Evolutionary conservation across 2,113 vertebrate genomes (phyloP).

Genomic region (Campylorhamphus procurvoides): DNA sequence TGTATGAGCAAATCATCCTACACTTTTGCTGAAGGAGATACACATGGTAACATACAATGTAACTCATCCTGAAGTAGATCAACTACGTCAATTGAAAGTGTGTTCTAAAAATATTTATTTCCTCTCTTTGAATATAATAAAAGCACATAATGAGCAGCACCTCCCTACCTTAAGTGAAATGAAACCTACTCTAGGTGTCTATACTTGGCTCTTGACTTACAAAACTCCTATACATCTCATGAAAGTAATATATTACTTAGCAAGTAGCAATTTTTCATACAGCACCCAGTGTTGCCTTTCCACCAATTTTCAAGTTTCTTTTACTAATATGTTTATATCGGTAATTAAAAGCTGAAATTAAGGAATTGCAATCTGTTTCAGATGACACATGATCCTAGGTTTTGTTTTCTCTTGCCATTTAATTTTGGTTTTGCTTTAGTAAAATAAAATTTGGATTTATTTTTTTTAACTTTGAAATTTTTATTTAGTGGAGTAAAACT

Average conservation of each 20-base stretch:
- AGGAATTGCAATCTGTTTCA: neutral
- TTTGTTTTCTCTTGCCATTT: neutral
- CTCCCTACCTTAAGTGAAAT: neutral
- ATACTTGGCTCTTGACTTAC: neutral
- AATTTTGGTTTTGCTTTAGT: neutral
- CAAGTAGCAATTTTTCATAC: neutral
- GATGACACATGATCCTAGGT: neutral
- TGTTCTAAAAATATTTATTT: neutral
- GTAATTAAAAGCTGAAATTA: neutral
- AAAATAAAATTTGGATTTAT: neutral
- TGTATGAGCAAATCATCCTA: neutral
- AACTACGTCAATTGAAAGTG: neutral
- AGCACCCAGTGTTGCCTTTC: neutral
- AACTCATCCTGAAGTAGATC: neutral
- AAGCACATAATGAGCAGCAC: fast-evolving
- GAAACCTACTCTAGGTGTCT: neutral
- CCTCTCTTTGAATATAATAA: neutral
- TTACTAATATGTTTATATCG: neutral
- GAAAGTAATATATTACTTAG: neutral
- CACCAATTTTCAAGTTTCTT: neutral
- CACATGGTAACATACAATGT: neutral
- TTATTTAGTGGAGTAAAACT: neutral
- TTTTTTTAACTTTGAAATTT: neutral
- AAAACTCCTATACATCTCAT: neutral
- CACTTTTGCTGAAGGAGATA: neutral